A percentile compares a stretch with the other conserved stretches of the same genome.
These are phyloP conservation scores for Anadara kagoshimensis DNA, from an alignment of 1,140 invertebrate species.

Conservation along the genomic window DNA sequence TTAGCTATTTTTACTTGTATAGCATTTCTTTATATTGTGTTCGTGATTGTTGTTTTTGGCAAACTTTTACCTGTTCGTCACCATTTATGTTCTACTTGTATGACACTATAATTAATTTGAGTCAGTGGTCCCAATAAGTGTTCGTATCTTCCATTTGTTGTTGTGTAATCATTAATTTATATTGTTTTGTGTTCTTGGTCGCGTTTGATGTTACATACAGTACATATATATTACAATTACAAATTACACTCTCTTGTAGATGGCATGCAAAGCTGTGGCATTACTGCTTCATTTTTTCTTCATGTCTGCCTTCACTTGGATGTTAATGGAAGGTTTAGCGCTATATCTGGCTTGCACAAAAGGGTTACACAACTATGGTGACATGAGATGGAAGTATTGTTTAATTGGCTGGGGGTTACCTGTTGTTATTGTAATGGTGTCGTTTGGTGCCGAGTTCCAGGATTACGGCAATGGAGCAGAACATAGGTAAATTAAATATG, in stretches of 20 bases:
- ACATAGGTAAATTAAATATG: conserved; percentile 40
- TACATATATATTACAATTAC: no score
- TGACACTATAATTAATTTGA: no score
- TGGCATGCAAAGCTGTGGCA: conserved; percentile 91
- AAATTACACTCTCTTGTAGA: conserved; percentile 28
- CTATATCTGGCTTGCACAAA: conserved; percentile 78
- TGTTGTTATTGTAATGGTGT: conserved; percentile 50
- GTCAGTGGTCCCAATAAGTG: no score
- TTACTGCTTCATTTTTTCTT: conserved; percentile 95
- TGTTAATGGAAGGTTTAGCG: conserved; percentile 88
- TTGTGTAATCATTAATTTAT: no score
- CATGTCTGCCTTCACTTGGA: conserved; percentile 95
- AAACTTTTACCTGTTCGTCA: no score
- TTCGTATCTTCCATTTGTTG: no score
- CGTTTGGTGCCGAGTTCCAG: conserved; percentile 50
- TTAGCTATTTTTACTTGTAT: no score
- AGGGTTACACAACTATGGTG: conserved; percentile 44
- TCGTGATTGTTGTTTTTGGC: no score
- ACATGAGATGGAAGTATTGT: conserved; percentile 52
- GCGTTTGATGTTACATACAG: no score
- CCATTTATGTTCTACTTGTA: no score
- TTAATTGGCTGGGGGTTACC: conserved; percentile 58
- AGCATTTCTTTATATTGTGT: no score
- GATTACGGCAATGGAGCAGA: conserved; percentile 50
- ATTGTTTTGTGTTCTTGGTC: no score